phyloP scores from a whole-genome alignment of 2,888 invertebrate genomes.

The Galerucella pusilla region DNA sequence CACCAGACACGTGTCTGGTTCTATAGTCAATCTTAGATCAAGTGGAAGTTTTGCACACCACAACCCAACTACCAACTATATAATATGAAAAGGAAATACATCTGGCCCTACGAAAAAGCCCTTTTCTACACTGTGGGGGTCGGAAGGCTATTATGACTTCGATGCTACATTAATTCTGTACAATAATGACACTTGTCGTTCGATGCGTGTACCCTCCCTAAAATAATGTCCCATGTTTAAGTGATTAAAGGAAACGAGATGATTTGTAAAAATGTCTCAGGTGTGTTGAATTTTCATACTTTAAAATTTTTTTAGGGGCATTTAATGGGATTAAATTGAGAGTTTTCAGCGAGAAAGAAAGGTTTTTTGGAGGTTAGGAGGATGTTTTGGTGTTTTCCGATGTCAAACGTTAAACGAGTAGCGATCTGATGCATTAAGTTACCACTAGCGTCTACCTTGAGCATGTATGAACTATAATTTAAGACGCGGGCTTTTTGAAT shows the following conservation, averaged over 20 bases:
- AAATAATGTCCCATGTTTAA: conserved; percentile 11
- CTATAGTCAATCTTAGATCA: conserved; percentile 43
- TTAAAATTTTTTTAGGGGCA: background rate
- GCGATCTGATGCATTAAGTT: no score
- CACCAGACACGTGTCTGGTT: conserved; percentile 40
- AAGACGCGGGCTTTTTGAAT: no score
- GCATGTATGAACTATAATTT: no score
- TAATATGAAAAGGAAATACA: conserved; percentile 31
- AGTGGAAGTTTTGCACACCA: conserved; percentile 47
- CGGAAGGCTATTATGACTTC: conserved; percentile 38
- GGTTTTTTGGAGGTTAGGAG: no score
- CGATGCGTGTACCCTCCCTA: conserved; percentile 7
- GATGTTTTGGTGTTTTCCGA: no score
- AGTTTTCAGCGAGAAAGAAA: background rate
- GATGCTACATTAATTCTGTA: conserved; percentile 42
- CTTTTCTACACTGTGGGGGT: conserved; percentile 26
- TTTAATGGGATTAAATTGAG: background rate
- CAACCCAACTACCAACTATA: conserved; percentile 40
- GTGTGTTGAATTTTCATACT: background rate
- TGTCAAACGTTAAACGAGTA: no score
- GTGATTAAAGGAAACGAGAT: conserved; percentile 9
- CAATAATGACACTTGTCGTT: conserved; percentile 44
- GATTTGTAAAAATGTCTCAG: conserved; percentile 10
- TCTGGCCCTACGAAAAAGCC: conserved; percentile 35
- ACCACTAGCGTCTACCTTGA: no score